These are phyloP conservation scores for Zaprionus camerounensis DNA, from an alignment of 1,140 invertebrate genomes.

Conservation along the genomic window DNA sequence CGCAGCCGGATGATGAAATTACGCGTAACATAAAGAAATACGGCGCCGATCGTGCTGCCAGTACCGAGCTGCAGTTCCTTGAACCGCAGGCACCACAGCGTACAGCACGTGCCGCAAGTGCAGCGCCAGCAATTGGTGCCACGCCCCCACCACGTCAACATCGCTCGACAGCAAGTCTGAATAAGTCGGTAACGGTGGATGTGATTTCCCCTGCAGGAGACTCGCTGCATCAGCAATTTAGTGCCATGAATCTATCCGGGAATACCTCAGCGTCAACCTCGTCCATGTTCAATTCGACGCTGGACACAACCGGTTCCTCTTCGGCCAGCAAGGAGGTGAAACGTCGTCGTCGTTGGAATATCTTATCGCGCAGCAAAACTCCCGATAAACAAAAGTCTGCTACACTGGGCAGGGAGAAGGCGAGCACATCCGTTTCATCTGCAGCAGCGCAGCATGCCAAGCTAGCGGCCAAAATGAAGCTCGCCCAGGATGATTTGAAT, in stretches of 20 bases:
- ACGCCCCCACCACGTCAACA: constrained; percentile 73
- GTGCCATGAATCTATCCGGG: constrained; percentile 80
- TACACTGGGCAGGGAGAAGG: constrained; percentile 87
- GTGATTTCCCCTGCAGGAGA: constrained; percentile 56
- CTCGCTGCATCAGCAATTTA: constrained; percentile 73
- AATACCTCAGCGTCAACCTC: constrained; percentile 69
- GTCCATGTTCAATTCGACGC: constrained; percentile 66
- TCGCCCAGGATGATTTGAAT: constrained; percentile 84
- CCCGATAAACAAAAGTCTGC: constrained; percentile 86
- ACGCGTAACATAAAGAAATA: constrained; percentile 60
- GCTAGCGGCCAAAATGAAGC: constrained; percentile 84
- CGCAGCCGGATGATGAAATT: constrained; percentile 63
- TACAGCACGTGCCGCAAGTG: constrained; percentile 64
- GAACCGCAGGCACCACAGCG: constrained; percentile 71
- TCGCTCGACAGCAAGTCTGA: constrained; percentile 60
- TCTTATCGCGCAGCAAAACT: constrained; percentile 86
- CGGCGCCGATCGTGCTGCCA: constrained; percentile 63
- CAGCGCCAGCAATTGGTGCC: constrained; percentile 68
- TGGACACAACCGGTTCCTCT: constrained; percentile 65
- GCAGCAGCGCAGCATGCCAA: constrained; percentile 67
- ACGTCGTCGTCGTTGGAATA: constrained; percentile 87
- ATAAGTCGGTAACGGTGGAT: constrained; percentile 60
- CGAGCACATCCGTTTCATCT: constrained; percentile 29
- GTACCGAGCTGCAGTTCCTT: constrained; percentile 67
- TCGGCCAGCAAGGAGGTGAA: constrained; percentile 85